Base-by-base conservation (phyloP, 2,797 vertebrate species). In the Prionace glauca region DNA sequence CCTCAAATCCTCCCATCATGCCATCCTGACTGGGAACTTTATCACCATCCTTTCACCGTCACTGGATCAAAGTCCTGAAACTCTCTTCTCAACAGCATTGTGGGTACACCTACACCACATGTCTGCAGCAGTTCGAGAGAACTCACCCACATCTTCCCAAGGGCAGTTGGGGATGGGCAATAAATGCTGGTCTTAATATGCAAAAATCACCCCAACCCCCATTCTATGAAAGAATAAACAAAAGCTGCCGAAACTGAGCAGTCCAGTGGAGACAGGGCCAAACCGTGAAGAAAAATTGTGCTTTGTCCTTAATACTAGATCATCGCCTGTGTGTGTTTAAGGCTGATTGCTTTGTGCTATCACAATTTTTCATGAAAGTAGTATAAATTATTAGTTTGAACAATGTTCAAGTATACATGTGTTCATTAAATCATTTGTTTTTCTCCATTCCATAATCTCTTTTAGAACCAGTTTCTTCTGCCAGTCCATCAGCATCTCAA, bases 391-490 rank as follows among this genome's bases (percentile, higher is more conserved):
- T 65, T 65, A 20, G 56, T 18, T 62, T 26, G 26, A 32, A 12
- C 87, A 7, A 62, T 32, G 29, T 90, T 90, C 87, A n/a, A n/a
- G 56, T 1, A 22, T 88, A 90, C 56, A n/a, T 14, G 7, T 84
- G 5, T 56, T 8, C 9, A 36, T 8, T 67, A 60, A 90, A 94
- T 71, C 41, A 29, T 94, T 72, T n/a, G 81, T 81, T 74, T 67
- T 65, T 96, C 62, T 96, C 24, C 0, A 96, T 56, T 29, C 96
- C 26, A 96, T 97, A 97, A 97, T 96, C 77, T 96, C 96, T 0
- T 94, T 97, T 92, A 98, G 98, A 96, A 96, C 97, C 97, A 56
- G 93, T 20, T 32, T 74, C 97, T 98, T 97, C 97, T 97, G 32
- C 0, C 96, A 11, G 0, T 97, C 92, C 96, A 97, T 97, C 96